phyloP scores from a whole-genome alignment of 2,888 invertebrate species.

The Drosophila birchii region DNA sequence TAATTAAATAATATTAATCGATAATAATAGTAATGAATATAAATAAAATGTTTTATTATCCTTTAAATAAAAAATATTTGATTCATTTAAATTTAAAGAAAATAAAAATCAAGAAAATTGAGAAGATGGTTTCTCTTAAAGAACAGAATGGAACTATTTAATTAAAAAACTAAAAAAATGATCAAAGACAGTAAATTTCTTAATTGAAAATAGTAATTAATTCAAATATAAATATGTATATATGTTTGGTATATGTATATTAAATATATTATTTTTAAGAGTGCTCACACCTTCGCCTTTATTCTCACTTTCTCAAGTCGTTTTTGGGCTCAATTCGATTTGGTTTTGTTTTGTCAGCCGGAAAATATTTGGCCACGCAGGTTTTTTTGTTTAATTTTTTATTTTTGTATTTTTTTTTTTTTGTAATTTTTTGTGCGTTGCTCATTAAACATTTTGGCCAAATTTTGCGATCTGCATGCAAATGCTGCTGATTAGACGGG shows the following conservation, averaged over 20 bases:
- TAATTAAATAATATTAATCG: neutral
- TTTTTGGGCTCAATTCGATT: conserved; percentile 21
- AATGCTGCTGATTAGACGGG: conserved; percentile 67
- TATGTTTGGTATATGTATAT: neutral
- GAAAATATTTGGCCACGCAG: conserved; percentile 71
- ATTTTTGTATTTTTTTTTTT: neutral
- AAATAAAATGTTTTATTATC: neutral
- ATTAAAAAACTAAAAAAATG: neutral
- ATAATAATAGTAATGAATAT: neutral
- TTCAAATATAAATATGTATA: neutral
- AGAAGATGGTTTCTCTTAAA: neutral
- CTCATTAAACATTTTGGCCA: conserved; percentile 72
- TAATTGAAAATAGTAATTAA: neutral
- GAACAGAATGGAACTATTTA: neutral
- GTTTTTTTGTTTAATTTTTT: conserved; percentile 36
- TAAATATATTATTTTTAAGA: neutral
- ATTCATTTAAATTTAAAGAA: neutral
- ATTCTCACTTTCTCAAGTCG: conserved; percentile 5
- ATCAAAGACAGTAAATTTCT: neutral
- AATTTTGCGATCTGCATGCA: conserved; percentile 69
- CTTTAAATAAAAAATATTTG: neutral
- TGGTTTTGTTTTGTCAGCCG: conserved; percentile 52
- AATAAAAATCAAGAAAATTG: neutral
- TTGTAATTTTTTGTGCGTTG: conserved; percentile 10
- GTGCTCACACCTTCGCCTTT: neutral